phyloP scores from a whole-genome alignment of 2,888 invertebrate species.

The Drosophila stalkeri region DNA sequence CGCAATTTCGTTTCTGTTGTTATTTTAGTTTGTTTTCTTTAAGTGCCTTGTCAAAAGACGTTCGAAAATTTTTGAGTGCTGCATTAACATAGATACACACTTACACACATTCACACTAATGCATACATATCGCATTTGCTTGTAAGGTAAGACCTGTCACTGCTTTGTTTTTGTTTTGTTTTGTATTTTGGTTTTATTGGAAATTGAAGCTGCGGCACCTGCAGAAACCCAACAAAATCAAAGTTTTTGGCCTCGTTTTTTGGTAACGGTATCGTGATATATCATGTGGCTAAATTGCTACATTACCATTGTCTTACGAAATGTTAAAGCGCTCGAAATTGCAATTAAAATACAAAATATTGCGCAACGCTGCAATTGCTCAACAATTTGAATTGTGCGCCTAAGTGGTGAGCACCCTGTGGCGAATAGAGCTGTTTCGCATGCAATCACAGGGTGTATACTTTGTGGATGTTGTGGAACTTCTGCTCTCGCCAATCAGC shows the following conservation, averaged over 20 bases:
- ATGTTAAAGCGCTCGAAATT: constrained; percentile 32
- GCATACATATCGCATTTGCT: constrained; percentile 1
- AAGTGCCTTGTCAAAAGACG: constrained; percentile 34
- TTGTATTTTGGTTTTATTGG: constrained; percentile 39
- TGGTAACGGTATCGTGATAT: constrained; percentile 32
- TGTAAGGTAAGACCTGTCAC: constrained; percentile 2
- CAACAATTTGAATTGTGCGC: constrained; percentile 39
- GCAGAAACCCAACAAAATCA: constrained; percentile 21
- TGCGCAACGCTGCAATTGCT: background rate
- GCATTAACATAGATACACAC: constrained; percentile 5
- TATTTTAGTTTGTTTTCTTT: constrained; percentile 18
- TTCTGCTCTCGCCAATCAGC: constrained; percentile 31
- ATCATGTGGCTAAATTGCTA: constrained; percentile 10
- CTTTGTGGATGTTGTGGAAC: constrained; percentile 34
- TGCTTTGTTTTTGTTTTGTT: background rate
- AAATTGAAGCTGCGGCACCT: constrained; percentile 44
- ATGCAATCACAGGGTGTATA: constrained; percentile 9
- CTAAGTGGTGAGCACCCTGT: constrained; percentile 15
- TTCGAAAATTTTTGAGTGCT: constrained; percentile 31
- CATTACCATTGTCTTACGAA: constrained; percentile 48
- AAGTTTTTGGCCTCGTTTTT: constrained; percentile 52
- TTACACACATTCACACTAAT: constrained; percentile 1
- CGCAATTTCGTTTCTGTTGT: constrained; percentile 30
- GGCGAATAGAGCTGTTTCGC: background rate
- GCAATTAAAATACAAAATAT: constrained; percentile 34